Percentiles rank a stretch among this genome's conserved stretches.
Evolutionary conservation across 1,140 invertebrate genomes (phyloP).

Genomic region (Ladona fulva): DNA sequence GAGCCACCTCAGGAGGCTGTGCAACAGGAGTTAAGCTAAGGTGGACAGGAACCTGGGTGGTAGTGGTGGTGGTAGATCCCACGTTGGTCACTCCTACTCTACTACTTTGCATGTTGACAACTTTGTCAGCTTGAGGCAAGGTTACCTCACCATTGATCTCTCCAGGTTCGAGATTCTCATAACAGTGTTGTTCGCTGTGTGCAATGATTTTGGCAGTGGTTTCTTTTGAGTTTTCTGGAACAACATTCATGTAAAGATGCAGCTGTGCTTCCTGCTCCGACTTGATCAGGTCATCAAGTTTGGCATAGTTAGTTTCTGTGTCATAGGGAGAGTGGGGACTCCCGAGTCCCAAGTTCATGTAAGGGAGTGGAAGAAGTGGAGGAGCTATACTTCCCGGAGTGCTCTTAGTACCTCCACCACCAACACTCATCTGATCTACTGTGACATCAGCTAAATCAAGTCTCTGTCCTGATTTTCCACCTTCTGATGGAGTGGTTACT

Average conservation of each 20-base stretch:
- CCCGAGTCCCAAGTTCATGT: slow-evolving; percentile 36
- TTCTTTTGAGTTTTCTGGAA: slow-evolving; percentile 35
- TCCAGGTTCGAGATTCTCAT: slow-evolving; percentile 54
- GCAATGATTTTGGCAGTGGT: slow-evolving; percentile 11
- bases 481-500: neutral
- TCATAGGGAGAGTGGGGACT: slow-evolving; percentile 33
- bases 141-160: slow-evolving; percentile 29
- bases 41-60: neutral
- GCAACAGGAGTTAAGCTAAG: neutral
- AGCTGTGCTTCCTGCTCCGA: slow-evolving; percentile 27
- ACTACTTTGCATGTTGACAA: neutral
- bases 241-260: slow-evolving; percentile 58
- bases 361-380: slow-evolving; percentile 29
- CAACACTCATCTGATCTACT: slow-evolving; percentile 12
- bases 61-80: neutral
- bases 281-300: slow-evolving; percentile 34
- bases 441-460: neutral
- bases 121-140: neutral
- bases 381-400: slow-evolving; percentile 10
- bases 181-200: slow-evolving; percentile 37
- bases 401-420: slow-evolving; percentile 11
- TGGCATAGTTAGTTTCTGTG: slow-evolving; percentile 40
- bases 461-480: neutral
- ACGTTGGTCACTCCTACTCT: neutral
- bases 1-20: slow-evolving; percentile 12